A percentile compares a stretch with the other conserved stretches of the same genome.
Evolutionary conservation across 2,888 invertebrate genomes (phyloP).

Genomic region (Micropterix aruncella): DNA sequence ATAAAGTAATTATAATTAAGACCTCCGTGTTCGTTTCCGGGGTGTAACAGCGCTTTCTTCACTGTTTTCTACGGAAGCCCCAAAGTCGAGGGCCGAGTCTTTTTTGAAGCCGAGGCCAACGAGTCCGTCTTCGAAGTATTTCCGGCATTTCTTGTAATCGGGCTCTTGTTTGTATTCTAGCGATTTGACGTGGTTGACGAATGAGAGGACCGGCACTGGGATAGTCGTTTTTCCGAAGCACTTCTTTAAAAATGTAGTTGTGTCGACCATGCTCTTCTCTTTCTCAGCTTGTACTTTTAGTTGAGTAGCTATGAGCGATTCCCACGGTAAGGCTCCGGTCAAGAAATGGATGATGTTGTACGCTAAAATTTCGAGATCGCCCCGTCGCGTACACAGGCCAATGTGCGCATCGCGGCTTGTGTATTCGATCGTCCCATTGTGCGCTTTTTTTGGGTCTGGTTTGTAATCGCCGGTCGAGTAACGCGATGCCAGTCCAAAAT

Average conservation of each 20-base stretch:
- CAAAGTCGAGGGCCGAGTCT: neutral
- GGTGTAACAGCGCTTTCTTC: neutral
- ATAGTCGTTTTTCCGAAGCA: constrained; percentile 20
- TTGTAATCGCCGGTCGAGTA: constrained; percentile 68
- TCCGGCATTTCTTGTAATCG: constrained; percentile 57
- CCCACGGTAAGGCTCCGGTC: constrained; percentile 75
- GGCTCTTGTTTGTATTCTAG: constrained; percentile 58
- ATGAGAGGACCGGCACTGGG: constrained; percentile 17
- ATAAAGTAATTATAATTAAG: too few species aligned
- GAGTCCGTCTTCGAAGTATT: constrained; percentile 35
- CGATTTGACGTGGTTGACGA: constrained; percentile 50
- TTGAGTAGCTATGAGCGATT: constrained; percentile 45
- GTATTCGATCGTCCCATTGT: constrained; percentile 96
- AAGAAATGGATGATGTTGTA: constrained; percentile 93
- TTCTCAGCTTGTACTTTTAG: constrained; percentile 52
- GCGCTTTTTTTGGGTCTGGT: constrained; percentile 81
- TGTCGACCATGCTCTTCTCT: constrained; percentile 48
- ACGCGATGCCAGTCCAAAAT: constrained; percentile 81
- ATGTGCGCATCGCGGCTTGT: constrained; percentile 92
- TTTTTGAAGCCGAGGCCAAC: neutral
- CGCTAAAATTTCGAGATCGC: constrained; percentile 87
- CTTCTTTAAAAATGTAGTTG: constrained; percentile 25
- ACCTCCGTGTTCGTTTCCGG: neutral
- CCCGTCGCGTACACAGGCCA: constrained; percentile 77
- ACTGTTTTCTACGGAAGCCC: neutral